Conservation (phyloP, 2,797 vertebrate genomes). For the Pristis pectinata region DNA sequence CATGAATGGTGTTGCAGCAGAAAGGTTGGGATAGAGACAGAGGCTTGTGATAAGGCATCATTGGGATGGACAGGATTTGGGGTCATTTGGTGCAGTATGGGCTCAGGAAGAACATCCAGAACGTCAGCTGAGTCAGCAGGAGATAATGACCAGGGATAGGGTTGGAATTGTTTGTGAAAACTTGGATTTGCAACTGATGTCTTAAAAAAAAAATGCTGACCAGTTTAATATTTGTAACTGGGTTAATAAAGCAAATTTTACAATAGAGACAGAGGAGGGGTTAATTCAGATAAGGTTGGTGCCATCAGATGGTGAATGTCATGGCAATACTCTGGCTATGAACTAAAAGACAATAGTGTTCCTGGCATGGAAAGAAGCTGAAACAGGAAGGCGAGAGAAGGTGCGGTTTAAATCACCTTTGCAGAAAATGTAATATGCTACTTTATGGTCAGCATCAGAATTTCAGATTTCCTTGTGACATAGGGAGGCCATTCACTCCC, state of each 20-base stretch:
- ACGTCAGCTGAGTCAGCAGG: too few species aligned
- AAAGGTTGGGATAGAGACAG: background rate
- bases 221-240: background rate
- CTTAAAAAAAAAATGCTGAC: background rate
- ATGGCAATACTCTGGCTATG: background rate
- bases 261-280: background rate
- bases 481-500: too few species aligned
- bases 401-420: background rate
- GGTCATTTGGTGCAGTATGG: background rate
- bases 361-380: background rate
- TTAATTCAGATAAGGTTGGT: background rate
- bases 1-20: background rate
- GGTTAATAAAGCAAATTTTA: background rate
- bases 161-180: background rate
- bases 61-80: background rate
- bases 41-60: background rate
- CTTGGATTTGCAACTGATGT: background rate
- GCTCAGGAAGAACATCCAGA: background rate
- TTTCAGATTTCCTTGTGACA: too few species aligned
- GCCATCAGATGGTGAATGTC: background rate
- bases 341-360: background rate
- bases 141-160: background rate
- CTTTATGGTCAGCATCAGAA: background rate
- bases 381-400: background rate
- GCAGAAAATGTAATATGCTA: background rate